Conservation (phyloP, 2,888 invertebrate species). For the Agrotis puta region DNA sequence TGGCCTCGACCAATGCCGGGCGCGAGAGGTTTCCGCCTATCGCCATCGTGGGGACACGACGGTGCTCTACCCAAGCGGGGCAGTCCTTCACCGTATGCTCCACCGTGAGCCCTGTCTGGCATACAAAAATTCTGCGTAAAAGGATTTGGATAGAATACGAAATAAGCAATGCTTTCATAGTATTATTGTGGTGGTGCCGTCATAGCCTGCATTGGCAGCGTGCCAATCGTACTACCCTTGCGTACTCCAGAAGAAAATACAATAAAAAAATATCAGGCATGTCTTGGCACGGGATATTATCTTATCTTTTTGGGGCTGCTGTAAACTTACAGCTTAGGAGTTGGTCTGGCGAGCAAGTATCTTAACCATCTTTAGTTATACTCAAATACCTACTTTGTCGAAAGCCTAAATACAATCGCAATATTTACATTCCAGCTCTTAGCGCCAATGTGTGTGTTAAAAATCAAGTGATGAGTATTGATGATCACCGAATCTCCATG, state of each 20-base stretch:
- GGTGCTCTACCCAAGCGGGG: too few species aligned
- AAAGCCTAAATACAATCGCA: too few species aligned
- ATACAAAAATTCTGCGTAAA: constrained; percentile 32
- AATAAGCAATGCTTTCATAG: constrained; percentile 35
- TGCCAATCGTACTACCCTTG: constrained; percentile 29
- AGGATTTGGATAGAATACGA: constrained; percentile 31
- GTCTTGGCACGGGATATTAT: constrained; percentile 38
- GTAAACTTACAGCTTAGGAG: background rate
- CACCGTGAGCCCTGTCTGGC: background rate
- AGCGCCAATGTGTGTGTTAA: too few species aligned
- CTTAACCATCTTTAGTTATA: too few species aligned
- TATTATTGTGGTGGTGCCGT: constrained; percentile 17
- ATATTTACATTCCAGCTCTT: too few species aligned
- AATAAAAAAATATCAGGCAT: constrained; percentile 29
- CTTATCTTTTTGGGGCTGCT: constrained; percentile 29
- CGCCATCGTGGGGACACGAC: too few species aligned
- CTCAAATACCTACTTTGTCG: too few species aligned
- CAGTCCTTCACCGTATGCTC: too few species aligned
- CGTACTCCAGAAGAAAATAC: constrained; percentile 15
- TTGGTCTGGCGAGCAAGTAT: constrained; percentile 2
- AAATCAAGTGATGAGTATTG: too few species aligned
- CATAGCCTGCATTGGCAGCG: constrained; percentile 28
- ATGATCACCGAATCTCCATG: too few species aligned
- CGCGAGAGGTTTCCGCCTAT: too few species aligned
- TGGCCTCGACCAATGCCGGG: too few species aligned